Evolutionary conservation across 1,140 invertebrate genomes (phyloP), one percentile per base, ranked within the genome.

Genomic region (Bombus impatiens): DNA sequence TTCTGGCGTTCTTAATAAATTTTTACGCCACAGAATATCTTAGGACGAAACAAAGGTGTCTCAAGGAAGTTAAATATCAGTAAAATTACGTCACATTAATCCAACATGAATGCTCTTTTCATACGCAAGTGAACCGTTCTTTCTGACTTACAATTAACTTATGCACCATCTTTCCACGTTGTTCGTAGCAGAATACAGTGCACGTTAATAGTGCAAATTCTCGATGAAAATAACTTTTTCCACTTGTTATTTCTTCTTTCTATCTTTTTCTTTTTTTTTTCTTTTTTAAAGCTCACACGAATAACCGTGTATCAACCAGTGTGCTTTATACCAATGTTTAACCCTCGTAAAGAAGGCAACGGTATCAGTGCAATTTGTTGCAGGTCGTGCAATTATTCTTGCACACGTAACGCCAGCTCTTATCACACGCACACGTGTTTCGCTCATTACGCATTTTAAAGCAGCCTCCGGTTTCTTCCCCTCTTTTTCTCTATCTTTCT

Each of bases 301-400:
- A n/a, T 40, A 71, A 22, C 75, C 53, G 25, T 77, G 53, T 25
- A 76, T 76, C 74, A 76, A 53, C 75, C 75, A n/a, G 72, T 75
- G 40, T 28, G 37, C 57, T 59, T 53, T 59, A 40, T 53, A 40
- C 53, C 35, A 42, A 32, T 67, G 77, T 37, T 67, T 67, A 78
- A 79, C 62, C 42, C 42, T 44, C 15, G 37, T 81, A 59, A 72
- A 57, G 35, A 53, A 72, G 68, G 44, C 68, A 81, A 72, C 68
- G 68, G 47, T 81, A 81, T 81, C 78, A 42, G 79, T 71, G 67
- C 77, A 81, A 78, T 72, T 81, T 72, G 68, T 72, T 81, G 79
- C 47, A 72, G 67, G 65, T 47, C 68, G 32, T 59, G 68, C 35
- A 81, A 81, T 81, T 81, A 81, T 81, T 81, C 68, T 72, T 72